Evolutionary conservation across 2,113 vertebrate species (phyloP), one percentile per base, ranked within the genome.

Genomic region (Lota lota): DNA sequence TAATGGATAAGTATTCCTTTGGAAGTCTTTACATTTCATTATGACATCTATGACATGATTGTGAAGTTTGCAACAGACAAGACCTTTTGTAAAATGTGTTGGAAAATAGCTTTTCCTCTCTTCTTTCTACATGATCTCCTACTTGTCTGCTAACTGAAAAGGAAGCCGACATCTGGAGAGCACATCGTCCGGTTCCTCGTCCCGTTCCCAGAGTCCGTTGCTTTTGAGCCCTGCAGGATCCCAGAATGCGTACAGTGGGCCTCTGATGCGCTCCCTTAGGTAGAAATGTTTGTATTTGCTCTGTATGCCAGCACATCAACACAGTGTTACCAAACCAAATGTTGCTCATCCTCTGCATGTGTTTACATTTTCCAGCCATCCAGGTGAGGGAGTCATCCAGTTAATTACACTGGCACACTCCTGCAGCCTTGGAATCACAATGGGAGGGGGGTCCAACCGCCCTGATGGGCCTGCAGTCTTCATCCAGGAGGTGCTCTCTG

Each of bases 121-220:
- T 8, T 47, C 21, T 59, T 8, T 59, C n/a, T 8, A 5, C 57
- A 2, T 59, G 3, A 6, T 4, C 54, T 11, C 57, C 57, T 61
- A 12, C 40, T 2, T 14, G 40, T 12, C 40, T 11, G 15, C 15
- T 16, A 51, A 62, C 58, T 14, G 15, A 17, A 67, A 21, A 86
- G 83, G 87, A 86, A 93, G 93, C 79, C 92, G 93, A 12, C 94
- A 90, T 77, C 82, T 96, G 88, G 94, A 95, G 20, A 96, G 95
- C 60, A 95, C 93, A 0, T 97, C 95, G 0, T 96, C 95, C 0
- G 94, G 93, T 40, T 96, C 95, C 0, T 97, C 95, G 0, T 95
- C 95, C 0, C 90, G 94, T 51, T 97, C 95, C 2, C 94, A 95
- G 90, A 96, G 95, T 88, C 94, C 95, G 0, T 80, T 94, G 83